Evolutionary conservation across 2,888 invertebrate species (phyloP), one percentile per base, ranked within the genome.

Genomic region (Cantharis nigra): DNA sequence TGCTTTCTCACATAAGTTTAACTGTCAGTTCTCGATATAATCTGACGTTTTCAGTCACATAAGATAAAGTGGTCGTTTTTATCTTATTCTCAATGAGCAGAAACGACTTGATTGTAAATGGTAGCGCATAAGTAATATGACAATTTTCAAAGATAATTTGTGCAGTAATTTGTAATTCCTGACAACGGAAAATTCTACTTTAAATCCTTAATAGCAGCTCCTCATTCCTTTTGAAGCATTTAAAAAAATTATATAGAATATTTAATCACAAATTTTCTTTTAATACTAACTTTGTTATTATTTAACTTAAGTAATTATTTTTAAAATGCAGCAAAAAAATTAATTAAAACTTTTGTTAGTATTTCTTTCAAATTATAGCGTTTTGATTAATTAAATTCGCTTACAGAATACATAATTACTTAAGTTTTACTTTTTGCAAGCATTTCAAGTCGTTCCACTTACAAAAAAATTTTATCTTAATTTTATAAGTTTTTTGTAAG

Each of bases 41-140:
- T 75, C 75, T 75, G 75, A 75, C 75, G 69, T 69, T 63, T 23
- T 67, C 67, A 75, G 75, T 75, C 71, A 16, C 69, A 30, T 0
- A 69, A 75, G 75, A 75, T 72, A 75, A 75, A 75, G 75, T 75
- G 63, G 71, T 71, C 63, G 75, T 75, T 75, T 75, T 75, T 75
- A 75, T 75, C 75, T 75, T 28, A 28, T 71, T 75, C 75, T 75
- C 33, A 75, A 75, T 75, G 75, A 67, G 75, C 67, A 71, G 71
- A 64, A 65, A 62, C 71, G 71, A 75, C 71, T 33, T 75, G 67
- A 75, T 75, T 75, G 75, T 75, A 69, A 75, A 75, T 75, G 75
- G 71, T 69, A 64, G 71, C 71, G 75, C 67, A 49, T 75, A 72
- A 75, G 71, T 75, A 75, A 75, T 75, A 75, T 75, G 75, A 75